These are phyloP conservation scores for Leptinotarsa texana DNA, from an alignment of 1,140 invertebrate genomes.

Conservation along the genomic window DNA sequence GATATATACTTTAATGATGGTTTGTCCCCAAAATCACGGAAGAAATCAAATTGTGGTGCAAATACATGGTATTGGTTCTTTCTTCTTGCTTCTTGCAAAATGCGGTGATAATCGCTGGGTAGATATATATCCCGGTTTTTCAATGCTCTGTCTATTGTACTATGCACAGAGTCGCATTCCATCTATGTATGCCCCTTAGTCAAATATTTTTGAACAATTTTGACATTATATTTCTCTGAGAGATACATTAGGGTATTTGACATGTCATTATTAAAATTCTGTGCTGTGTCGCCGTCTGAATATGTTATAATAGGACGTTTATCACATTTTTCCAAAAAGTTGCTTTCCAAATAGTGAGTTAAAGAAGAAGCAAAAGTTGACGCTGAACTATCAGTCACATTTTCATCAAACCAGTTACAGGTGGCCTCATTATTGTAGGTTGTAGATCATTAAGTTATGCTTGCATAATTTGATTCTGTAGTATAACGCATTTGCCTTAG, in stretches of 20 bases:
- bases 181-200: constrained; percentile 55
- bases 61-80: no score
- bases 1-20: no score
- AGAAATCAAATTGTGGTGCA: no score
- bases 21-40: no score
- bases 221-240: constrained; percentile 41
- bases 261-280: constrained; percentile 51
- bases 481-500: constrained; percentile 13
- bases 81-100: no score
- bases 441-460: constrained; percentile 25
- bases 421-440: constrained; percentile 16
- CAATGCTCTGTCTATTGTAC: constrained; percentile 33
- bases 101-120: not conserved
- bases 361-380: constrained; percentile 19
- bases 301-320: not conserved
- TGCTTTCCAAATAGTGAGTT: no score
- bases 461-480: constrained; percentile 21
- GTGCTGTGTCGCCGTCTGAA: constrained; percentile 25
- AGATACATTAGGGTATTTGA: constrained; percentile 49
- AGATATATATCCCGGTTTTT: constrained; percentile 19
- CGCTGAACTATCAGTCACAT: not conserved
- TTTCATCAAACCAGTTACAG: constrained; percentile 23
- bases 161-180: constrained; percentile 54
- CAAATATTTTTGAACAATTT: constrained; percentile 54
- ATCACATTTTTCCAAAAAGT: no score